Percentiles rank a stretch among this genome's conserved stretches.
Evolutionary conservation across 2,113 vertebrate genomes (phyloP).

Genomic region (Ceuthmochares aereus): DNA sequence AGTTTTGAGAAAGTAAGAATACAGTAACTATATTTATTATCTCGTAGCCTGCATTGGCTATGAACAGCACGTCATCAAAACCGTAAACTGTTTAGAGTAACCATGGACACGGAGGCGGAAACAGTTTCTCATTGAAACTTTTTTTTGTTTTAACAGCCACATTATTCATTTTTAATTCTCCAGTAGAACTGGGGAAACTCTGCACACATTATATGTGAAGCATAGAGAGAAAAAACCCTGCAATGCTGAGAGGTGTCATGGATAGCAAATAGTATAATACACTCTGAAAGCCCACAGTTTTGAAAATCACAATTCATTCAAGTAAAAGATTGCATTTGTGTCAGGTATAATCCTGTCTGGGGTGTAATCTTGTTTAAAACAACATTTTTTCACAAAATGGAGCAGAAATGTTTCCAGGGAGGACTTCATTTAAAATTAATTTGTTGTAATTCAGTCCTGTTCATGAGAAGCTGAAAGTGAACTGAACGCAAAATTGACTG

Average conservation of each 20-base stretch:
- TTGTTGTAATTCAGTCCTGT: not conserved
- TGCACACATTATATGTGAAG: not conserved
- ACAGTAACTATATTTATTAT: not conserved
- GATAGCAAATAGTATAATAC: not conserved
- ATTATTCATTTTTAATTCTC: not conserved
- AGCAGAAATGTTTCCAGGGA: not conserved
- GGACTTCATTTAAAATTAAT: conserved; percentile 22
- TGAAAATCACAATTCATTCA: not conserved
- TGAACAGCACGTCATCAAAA: not conserved
- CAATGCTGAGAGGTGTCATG: not conserved
- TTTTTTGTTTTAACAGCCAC: not conserved
- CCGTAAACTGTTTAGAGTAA: not conserved
- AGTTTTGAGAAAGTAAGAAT: not conserved
- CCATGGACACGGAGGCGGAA: not conserved
- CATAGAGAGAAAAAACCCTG: fast-evolving
- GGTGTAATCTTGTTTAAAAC: not conserved
- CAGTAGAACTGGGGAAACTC: not conserved
- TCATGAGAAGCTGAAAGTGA: not conserved
- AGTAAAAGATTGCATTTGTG: conserved; percentile 1
- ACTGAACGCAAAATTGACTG: not conserved
- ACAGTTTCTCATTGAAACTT: not conserved
- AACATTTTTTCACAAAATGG: not conserved
- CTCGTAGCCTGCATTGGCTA: not conserved
- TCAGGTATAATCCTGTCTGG: conserved; percentile 24
- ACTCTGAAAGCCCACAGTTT: not conserved